Conservation (phyloP, 2,888 invertebrate genomes). For the Drosophila multiciliata region DNA sequence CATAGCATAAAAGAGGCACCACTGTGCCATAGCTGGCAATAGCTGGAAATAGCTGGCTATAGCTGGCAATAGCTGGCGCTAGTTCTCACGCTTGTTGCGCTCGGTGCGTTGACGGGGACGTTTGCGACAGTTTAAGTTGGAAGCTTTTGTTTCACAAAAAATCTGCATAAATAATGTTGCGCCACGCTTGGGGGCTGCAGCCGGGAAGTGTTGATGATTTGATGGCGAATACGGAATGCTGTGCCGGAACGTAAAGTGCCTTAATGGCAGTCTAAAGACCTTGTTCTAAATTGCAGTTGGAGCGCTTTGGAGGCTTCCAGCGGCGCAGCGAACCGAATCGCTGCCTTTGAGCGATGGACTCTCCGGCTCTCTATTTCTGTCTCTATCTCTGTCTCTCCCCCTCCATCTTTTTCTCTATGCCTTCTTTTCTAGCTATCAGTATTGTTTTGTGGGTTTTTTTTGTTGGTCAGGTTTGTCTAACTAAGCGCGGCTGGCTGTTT, state of each 20-base stretch:
- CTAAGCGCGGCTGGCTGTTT: constrained; percentile 48
- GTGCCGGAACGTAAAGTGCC: constrained; percentile 56
- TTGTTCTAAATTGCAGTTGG: constrained; percentile 58
- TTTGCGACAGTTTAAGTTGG: constrained; percentile 67
- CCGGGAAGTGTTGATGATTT: constrained; percentile 75
- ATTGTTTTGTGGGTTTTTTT: constrained; percentile 1
- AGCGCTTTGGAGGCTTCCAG: constrained; percentile 51
- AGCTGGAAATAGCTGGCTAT: too few relatives aligned
- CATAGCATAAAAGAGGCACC: too few relatives aligned
- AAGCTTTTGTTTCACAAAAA: constrained; percentile 65
- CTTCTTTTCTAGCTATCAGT: not conserved
- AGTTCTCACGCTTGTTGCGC: constrained; percentile 78
- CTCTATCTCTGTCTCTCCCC: not conserved
- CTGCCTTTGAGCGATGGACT: constrained; percentile 18
- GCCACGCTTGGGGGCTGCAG: constrained; percentile 59
- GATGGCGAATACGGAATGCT: constrained; percentile 65
- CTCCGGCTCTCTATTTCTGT: not conserved
- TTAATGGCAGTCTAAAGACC: constrained; percentile 67
- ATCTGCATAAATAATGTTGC: constrained; percentile 78
- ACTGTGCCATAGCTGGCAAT: too few relatives aligned
- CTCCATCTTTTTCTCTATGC: not conserved
- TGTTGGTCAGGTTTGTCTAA: constrained; percentile 24
- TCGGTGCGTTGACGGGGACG: constrained; percentile 56
- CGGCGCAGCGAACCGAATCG: constrained; percentile 44
- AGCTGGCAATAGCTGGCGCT: constrained; percentile 52